These are phyloP conservation scores for Zoanthus sansibaricus DNA, from an alignment of 92 coral and sea anemone species.

Conservation along the genomic window DNA sequence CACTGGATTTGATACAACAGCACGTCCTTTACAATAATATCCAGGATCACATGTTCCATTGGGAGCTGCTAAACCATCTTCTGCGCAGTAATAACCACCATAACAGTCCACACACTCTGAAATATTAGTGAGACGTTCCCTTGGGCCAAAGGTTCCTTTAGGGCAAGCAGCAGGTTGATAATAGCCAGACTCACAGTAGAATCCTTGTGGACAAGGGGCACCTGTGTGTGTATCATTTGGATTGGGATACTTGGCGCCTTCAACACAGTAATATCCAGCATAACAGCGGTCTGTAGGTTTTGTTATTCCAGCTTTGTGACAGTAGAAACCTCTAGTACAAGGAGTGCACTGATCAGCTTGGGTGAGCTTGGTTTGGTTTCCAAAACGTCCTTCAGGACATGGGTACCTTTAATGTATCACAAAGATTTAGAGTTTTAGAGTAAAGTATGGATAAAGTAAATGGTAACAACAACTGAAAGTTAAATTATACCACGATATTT, in stretches of 20 bases:
- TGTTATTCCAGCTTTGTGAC: conserved; percentile 85
- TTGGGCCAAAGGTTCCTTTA: conserved; percentile 90
- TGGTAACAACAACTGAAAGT: too few relatives aligned
- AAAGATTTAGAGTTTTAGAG: not conserved
- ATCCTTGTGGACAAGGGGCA: conserved; percentile 93
- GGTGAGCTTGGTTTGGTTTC: conserved; percentile 79
- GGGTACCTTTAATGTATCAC: conserved; percentile 65
- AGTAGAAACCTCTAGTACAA: conserved; percentile 88
- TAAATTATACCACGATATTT: too few relatives aligned
- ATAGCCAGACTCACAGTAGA: conserved; percentile 79
- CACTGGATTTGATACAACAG: conserved; percentile 86
- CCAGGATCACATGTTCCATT: conserved; percentile 95
- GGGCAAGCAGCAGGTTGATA: conserved; percentile 90
- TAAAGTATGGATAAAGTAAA: too few relatives aligned
- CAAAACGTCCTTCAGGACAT: conserved; percentile 95
- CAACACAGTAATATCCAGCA: conserved; percentile 95
- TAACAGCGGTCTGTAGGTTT: conserved; percentile 84
- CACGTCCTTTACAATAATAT: conserved; percentile 86
- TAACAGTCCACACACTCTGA: conserved; percentile 89
- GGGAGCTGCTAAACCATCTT: conserved; percentile 83
- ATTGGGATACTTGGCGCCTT: conserved; percentile 85
- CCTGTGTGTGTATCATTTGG: conserved; percentile 88
- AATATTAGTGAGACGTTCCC: conserved; percentile 63
- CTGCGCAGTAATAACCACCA: conserved; percentile 89
- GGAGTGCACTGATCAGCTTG: conserved; percentile 75